Base-by-base conservation (phyloP, 2,797 vertebrate species). In the Parotocinclus haroldoi region DNA sequence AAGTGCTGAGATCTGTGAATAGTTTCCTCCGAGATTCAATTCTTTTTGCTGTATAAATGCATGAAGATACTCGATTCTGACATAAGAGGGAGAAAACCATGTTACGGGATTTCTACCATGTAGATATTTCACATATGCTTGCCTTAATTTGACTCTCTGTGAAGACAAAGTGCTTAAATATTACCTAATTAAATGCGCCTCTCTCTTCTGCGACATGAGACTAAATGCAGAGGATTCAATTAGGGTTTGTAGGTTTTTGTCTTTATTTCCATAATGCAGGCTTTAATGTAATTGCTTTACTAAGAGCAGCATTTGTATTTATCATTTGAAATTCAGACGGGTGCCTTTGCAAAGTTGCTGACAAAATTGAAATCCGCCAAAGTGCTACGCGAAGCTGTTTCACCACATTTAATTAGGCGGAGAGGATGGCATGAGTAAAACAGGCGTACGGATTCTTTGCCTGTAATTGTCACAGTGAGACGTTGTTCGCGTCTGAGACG, bases 261-360 rank as follows among this genome's bases (percentile, higher is more conserved):
- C 86, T 90, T 88, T 91, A 88, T 90, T 89, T 88, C 85, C 86
- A 88, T 91, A 89, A 91, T 90, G 85, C 79, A 78, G 81, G 80
- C 84, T 87, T 87, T 91, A 89, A 91, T 90, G 86, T 82, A 88
- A 92, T 92, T 91, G 92, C 86, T 92, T 88, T 86, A 82, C 85
- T 89, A 84, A 88, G 80, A 88, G 82, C 79, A 78, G 79, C 83
- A 75, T 83, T 84, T 87, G 86, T 76, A 91, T 92, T 91, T 90
- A 90, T 90, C 88, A 92, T 95, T 92, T 94, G 91, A 93, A 95
- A 94, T 92, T 95, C 93, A 92, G 89, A 92, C 92, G 84, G 80
- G 85, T 86, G 82, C 82, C 76, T 83, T 89, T 89, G 83, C 73
- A 91, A 95, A 94, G 80, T 87, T 92, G 93, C 93, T 94, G 93